A percentile compares a stretch with the other conserved stretches of the same genome.
phyloP scores from a whole-genome alignment of 2,113 vertebrate genomes.

The Chaetops frenatus region DNA sequence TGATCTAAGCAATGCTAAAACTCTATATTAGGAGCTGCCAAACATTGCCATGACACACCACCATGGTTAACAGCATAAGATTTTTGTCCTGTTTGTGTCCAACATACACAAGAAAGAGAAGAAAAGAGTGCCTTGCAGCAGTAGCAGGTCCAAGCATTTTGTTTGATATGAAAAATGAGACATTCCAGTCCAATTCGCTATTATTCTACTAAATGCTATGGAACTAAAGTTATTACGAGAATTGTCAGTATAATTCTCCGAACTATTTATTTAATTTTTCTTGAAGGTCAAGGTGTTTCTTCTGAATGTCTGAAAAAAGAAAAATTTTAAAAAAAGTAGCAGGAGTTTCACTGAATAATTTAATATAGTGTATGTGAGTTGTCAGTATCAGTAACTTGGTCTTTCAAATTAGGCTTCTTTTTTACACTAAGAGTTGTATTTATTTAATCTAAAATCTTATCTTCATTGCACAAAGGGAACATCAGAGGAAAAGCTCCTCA shows the following conservation, averaged over 20 bases:
- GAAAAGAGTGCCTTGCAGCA: not conserved
- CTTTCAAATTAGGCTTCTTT: not conserved
- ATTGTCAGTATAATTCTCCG: not conserved
- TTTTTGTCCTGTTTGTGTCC: not conserved
- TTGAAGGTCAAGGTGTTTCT: not conserved
- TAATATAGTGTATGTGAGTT: not conserved
- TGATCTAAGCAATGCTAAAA: not conserved
- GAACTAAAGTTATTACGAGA: not conserved
- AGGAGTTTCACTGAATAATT: not conserved
- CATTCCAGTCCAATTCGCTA: not conserved
- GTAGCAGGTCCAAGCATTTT: not conserved
- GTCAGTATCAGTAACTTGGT: not conserved
- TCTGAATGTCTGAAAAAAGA: not conserved
- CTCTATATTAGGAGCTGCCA: not conserved
- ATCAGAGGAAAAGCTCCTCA: not conserved
- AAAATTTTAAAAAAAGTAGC: not conserved
- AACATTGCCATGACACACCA: not conserved
- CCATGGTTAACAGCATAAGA: not conserved
- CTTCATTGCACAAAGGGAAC: not conserved
- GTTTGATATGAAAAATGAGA: not conserved
- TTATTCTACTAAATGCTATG: not conserved
- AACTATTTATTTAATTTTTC: not conserved
- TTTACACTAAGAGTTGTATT: not conserved
- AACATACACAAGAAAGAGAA: not conserved
- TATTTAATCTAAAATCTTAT: not conserved